phyloP scores from a whole-genome alignment of 2,113 vertebrate genomes.

The Chaetops frenatus region DNA sequence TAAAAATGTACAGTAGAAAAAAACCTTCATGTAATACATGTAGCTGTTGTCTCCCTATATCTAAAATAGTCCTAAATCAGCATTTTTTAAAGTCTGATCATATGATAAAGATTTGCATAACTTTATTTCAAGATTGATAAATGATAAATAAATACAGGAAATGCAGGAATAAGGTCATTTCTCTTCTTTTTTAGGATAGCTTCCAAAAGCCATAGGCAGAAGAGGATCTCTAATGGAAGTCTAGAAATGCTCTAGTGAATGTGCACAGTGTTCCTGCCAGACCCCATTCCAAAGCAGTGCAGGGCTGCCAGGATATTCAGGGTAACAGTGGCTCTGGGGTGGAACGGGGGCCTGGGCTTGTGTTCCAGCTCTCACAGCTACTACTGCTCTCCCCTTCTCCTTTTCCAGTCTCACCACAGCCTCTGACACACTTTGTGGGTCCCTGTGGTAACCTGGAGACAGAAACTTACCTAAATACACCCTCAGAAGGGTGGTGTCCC shows the following conservation, averaged over 20 bases:
- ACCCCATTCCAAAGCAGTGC: not conserved
- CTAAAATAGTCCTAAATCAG: not conserved
- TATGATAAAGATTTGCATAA: not conserved
- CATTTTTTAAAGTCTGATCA: not conserved
- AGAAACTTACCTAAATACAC: not conserved
- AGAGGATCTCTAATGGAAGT: not conserved
- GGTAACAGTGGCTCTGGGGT: rapidly evolving
- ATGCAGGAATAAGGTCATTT: not conserved
- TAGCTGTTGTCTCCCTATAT: not conserved
- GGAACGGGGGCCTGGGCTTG: not conserved
- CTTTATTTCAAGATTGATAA: not conserved
- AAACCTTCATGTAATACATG: not conserved
- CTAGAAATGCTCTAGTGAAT: not conserved
- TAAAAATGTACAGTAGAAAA: not conserved
- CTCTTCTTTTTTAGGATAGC: not conserved
- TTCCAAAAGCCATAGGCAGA: not conserved
- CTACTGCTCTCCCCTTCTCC: not conserved
- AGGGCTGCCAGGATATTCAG: not conserved
- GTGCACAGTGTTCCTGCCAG: not conserved
- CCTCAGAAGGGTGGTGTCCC: not conserved
- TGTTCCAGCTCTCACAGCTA: not conserved
- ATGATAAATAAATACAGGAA: not conserved
- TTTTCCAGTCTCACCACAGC: not conserved
- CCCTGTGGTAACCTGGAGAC: not conserved
- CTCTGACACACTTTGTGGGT: not conserved